phyloP scores from a whole-genome alignment of 2,797 vertebrate species.

The Decapterus maruadsi region DNA sequence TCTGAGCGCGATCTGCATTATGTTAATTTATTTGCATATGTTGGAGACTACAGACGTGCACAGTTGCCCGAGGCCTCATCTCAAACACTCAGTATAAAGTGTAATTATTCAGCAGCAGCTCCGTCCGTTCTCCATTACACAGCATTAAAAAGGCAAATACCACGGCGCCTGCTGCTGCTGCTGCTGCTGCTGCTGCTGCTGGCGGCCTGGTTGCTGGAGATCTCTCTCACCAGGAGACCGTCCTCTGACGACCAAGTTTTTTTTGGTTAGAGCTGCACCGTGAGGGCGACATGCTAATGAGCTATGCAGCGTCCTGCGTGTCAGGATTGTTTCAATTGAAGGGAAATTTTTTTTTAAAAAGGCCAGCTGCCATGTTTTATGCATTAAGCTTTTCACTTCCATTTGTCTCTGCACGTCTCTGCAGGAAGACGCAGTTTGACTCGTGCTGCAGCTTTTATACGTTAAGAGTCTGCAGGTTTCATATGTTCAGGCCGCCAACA shows the following conservation, averaged over 20 bases:
- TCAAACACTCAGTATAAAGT: slow-evolving; percentile 54
- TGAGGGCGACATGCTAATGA: slow-evolving; percentile 52
- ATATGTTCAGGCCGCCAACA: slow-evolving; percentile 29
- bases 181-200: too few relatives aligned
- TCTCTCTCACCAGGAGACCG: slow-evolving; percentile 43
- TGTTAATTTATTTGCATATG: slow-evolving; percentile 79
- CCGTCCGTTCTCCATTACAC: slow-evolving; percentile 29
- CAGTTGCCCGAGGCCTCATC: slow-evolving; percentile 58
- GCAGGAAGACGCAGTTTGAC: slow-evolving; percentile 35
- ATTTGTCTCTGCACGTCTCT: slow-evolving; percentile 11
- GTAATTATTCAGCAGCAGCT: slow-evolving; percentile 66
- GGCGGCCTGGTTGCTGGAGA: not conserved
- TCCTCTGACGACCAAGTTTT: slow-evolving; percentile 60
- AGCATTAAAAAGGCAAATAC: slow-evolving; percentile 68
- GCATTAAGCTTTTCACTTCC: slow-evolving; percentile 60
- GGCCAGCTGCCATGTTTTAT: slow-evolving; percentile 76
- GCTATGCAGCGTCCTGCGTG: slow-evolving; percentile 55
- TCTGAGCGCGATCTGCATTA: slow-evolving; percentile 51
- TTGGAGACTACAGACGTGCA: slow-evolving; percentile 56
- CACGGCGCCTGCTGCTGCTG: not conserved
- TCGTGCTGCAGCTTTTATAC: slow-evolving; percentile 43
- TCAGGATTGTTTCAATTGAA: slow-evolving; percentile 58
- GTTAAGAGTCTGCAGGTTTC: slow-evolving; percentile 38
- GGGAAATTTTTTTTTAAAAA: not conserved
- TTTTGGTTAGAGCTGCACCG: slow-evolving; percentile 54